Percentiles rank a stretch among this genome's conserved stretches.
Conservation (phyloP, 2,888 invertebrate genomes). For the Brachyptera putata region DNA sequence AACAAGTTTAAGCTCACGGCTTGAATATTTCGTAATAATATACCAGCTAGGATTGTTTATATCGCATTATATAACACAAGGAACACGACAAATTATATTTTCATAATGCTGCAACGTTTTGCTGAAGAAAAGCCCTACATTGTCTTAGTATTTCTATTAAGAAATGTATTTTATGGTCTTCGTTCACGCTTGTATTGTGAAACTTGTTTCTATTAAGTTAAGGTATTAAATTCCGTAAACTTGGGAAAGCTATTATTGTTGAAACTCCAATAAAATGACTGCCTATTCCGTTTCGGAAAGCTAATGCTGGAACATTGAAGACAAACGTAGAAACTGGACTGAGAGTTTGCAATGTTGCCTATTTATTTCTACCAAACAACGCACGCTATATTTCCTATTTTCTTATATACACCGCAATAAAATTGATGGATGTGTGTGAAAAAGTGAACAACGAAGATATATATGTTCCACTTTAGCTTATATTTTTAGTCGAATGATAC, state of each 20-base stretch:
- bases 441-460: too few species aligned
- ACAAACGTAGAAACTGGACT: too few species aligned
- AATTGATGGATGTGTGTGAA: too few species aligned
- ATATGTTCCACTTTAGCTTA: too few species aligned
- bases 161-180: background rate
- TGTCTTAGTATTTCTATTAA: conserved; percentile 8
- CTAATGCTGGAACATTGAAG: too few species aligned
- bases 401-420: too few species aligned
- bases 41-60: background rate
- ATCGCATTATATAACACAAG: background rate
- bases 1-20: background rate
- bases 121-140: too few species aligned
- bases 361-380: too few species aligned
- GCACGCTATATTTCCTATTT: too few species aligned
- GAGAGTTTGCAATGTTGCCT: too few species aligned
- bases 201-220: conserved; percentile 6
- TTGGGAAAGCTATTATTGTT: conserved; percentile 15
- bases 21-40: background rate
- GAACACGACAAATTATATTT: background rate
- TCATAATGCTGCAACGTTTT: too few species aligned
- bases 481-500: too few species aligned
- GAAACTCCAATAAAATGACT: background rate
- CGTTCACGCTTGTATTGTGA: background rate
- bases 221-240: background rate
- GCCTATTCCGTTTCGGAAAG: background rate